Base-by-base conservation (phyloP, 2,113 vertebrate genomes). In the Pipra filicauda region DNA sequence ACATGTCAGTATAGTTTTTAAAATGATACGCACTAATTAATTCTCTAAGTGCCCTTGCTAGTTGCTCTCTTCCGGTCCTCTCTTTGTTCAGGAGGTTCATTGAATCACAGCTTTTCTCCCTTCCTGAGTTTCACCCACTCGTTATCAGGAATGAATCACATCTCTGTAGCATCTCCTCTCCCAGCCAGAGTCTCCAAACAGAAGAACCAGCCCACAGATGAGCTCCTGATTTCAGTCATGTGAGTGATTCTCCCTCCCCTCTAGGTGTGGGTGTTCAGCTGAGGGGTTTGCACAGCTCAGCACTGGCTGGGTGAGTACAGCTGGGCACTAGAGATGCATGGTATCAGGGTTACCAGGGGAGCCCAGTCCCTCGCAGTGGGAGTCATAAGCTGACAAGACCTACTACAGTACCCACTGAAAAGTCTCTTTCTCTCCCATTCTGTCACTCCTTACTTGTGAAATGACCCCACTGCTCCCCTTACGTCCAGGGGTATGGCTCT, bases 21-120 rank as follows among this genome's bases (percentile, higher is more conserved):
- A 41, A 96, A 95, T 15, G n/a, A 41, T 11, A 39, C 11, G 31
- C 3, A 5, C 16, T 57, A 84, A 52, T 39, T 82, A 43, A 48
- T 69, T 93, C 51, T 82, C 65, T 49, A 73, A 52, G 70, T 7
- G 4, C 21, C 37, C 41, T 70, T 82, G 31, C 54, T 88, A 21
- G 58, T 49, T 89, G 51, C 44, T 96, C 58, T 81, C 88, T 87
- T 88, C 59, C 65, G 70, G 49, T 80, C 52, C 66, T 85, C 54
- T 48, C 51, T 89, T 85, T 94, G 69, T 46, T 83, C 66, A 70
- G 85, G 52, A 88, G 75, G 44, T 91, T 91, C 91, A 90, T 54
- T 95, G 95, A 97, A 94, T 88, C 89, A 89, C 51, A 88, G 79
- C 15, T 91, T 96, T 95, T 91, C 80, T 94, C 85, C 86, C 66